Percentiles rank a stretch among this genome's conserved stretches.
Conservation (phyloP, 2,797 vertebrate genomes). For the Enteromius argenteus region DNA sequence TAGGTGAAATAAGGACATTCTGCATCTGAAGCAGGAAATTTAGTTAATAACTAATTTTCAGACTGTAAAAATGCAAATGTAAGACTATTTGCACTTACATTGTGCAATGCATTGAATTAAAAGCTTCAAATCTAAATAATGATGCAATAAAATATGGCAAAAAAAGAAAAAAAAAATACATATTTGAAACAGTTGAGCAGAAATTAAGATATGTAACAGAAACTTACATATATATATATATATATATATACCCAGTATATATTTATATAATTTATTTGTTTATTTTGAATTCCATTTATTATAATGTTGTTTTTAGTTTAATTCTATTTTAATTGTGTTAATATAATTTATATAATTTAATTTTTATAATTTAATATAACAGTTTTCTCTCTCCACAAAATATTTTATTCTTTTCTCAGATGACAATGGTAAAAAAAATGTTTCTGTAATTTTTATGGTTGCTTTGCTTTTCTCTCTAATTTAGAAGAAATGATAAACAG, state of each 20-base stretch:
- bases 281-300: not conserved
- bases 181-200: too few species aligned
- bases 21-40: not conserved
- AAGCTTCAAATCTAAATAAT: constrained; percentile 40
- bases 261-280: not conserved
- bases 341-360: constrained; percentile 24
- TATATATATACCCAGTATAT: too few species aligned
- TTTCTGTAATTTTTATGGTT: constrained; percentile 16
- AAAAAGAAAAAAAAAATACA: not conserved
- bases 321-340: not conserved
- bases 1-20: not conserved
- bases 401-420: constrained; percentile 16
- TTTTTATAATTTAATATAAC: too few species aligned
- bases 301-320: not conserved
- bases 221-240: too few species aligned
- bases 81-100: constrained; percentile 38
- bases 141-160: constrained; percentile 46
- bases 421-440: not conserved
- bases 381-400: constrained; percentile 7
- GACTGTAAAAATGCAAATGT: constrained; percentile 21
- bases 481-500: constrained; percentile 34
- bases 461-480: constrained; percentile 23
- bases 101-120: constrained; percentile 51
- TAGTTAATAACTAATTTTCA: not conserved
- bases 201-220: constrained; percentile 4